Base-by-base conservation (phyloP, 2,113 vertebrate genomes). In the Anguilla rostrata region DNA sequence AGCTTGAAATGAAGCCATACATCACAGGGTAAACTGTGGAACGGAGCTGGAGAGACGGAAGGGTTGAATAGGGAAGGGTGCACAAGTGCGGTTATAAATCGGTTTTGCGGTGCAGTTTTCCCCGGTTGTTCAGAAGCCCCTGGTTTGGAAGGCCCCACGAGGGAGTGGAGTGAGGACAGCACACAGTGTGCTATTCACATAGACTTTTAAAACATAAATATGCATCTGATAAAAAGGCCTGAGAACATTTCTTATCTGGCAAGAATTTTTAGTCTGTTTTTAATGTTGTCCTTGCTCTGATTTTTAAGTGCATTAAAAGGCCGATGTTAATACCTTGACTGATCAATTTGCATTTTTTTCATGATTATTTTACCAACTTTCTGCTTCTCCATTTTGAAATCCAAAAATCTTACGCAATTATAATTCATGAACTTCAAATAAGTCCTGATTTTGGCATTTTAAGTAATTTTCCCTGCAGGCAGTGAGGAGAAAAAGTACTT, bases 1-100 rank as follows among this genome's bases (percentile, higher is more conserved):
- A 86, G 90, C 86, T 93, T 93, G 92, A 95, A 95, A 95, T 95
- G 82, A 93, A 95, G 93, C 92, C 92, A 94, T 96, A 94, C 91
- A 94, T 94, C 94, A 95, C 91, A 87, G 90, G 90, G 91, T 89
- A 91, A 93, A 92, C 86, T 85, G 92, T 87, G 84, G 78, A 88
- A 86, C 86, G 34, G 87, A 22, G 83, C 84, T 86, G 41, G 84
- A 87, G 71, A 56, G 85, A n/a, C 53, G 86, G 60, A 87, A 89
- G 88, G 89, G 86, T 81, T 87, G 81, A 78, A 46, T 12, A 82
- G 18, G 86, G 86, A 89, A 90, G 83, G 82, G 88, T 92, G 91
- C 91, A 93, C 89, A 90, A 90, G 89, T 84, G 87, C 9, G 66
- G 26, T 5, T 89, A 88, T 87, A 87, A 82, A 90, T 88, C 84